Base-by-base conservation (phyloP, 2,113 vertebrate genomes). In the Narcine bancroftii region DNA sequence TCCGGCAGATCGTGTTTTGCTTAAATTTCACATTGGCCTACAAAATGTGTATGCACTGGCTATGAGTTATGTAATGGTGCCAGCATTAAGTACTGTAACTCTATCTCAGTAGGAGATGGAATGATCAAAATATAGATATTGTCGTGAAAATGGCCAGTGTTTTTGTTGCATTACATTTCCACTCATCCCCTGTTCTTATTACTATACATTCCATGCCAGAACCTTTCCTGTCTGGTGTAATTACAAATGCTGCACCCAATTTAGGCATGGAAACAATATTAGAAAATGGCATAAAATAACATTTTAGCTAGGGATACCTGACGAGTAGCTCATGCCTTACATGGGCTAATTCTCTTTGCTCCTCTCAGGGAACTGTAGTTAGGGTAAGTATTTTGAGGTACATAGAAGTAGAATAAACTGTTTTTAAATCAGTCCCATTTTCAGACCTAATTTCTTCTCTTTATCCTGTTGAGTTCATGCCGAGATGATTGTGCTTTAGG, bases 111-210 rank as follows among this genome's bases (percentile, higher is more conserved):
- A 33, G 63, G 39, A 91, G 39, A 24, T 42, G 65, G 10, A 66
- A 47, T 33, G 63, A 71, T 10, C 42, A 69, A 91, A 33, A 42
- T 21, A 2, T 13, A 69, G 89, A 39, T 42, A 42, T 4, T 4
- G 21, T 5, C 69, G 29, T 45, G 63, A 42, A 71, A 91, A 33
- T 45, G 65, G 63, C 36, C 47, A 47, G 36, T 65, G 1, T 4
- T 29, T 71, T 65, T 91, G 60, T 91, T 42, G 39, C 63, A 91
- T 91, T 91, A 26, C 5, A 69, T 69, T 77, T 69, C 39, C 87
- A 91, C 36, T 47, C 45, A 13, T 19, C 47, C 39, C 26, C 42
- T 66, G 24, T 69, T 47, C 24, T 11, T 45, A 24, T 69, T 65
- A 39, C 0, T 9, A 33, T 69, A 17, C 47, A 29, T 91, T 71